These are phyloP conservation scores for Eidolon helvum DNA, from an alignment of 2,113 vertebrate genomes.

Conservation along the genomic window DNA sequence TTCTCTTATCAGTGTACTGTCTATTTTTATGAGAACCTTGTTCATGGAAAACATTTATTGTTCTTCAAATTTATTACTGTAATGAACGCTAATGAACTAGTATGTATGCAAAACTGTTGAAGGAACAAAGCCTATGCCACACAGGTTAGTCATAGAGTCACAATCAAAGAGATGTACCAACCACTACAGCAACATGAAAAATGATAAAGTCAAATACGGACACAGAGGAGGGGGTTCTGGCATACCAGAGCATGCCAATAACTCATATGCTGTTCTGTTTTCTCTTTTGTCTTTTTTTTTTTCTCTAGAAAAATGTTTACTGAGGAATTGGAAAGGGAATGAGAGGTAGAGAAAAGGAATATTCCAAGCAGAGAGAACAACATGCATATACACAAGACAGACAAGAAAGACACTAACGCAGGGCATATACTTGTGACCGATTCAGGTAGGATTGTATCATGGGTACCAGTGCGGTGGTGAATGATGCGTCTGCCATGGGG, in stretches of 20 bases:
- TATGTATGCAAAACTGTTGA: not conserved
- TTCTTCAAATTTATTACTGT: not conserved
- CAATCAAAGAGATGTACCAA: not conserved
- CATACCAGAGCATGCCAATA: not conserved
- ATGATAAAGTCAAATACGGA: not conserved
- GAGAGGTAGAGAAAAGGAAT: not conserved
- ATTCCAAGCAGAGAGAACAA: not conserved
- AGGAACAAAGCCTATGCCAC: not conserved
- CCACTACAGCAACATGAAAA: not conserved
- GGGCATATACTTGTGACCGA: not conserved
- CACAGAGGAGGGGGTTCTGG: not conserved
- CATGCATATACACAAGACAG: not conserved
- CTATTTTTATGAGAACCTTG: not conserved
- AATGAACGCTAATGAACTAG: not conserved
- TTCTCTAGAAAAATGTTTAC: not conserved
- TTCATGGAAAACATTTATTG: not conserved
- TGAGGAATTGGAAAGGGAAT: not conserved
- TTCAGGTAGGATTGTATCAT: fast-evolving
- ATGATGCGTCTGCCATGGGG: not conserved
- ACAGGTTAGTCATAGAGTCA: not conserved
- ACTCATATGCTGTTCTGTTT: not conserved
- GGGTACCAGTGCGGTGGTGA: not conserved
- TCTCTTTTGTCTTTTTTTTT: not conserved
- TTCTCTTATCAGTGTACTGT: not conserved
- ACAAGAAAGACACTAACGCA: not conserved